These are phyloP conservation scores for Pasiphila rectangulata DNA, from an alignment of 2,888 invertebrate genomes.

Conservation along the genomic window DNA sequence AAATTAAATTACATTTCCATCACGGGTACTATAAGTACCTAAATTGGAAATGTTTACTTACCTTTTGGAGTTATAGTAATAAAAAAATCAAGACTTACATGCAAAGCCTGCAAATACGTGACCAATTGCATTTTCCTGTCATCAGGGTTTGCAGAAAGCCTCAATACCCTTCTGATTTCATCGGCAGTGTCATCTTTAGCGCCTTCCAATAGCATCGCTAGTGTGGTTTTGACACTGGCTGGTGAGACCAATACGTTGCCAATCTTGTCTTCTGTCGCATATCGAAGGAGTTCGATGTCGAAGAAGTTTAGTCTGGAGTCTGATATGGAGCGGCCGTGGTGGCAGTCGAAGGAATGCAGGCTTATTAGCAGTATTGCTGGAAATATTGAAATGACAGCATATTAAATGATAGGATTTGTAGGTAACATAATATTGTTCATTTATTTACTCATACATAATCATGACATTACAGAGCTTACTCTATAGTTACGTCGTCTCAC, in stretches of 20 bases:
- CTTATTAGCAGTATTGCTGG: conserved; percentile 44
- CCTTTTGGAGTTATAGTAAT: background rate
- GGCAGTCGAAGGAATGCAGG: conserved; percentile 45
- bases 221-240: conserved; percentile 82
- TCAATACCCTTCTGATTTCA: conserved; percentile 80
- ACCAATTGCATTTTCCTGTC: conserved; percentile 60
- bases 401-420: background rate
- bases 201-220: conserved; percentile 84
- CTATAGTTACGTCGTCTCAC: too few species aligned
- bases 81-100: conserved; percentile 42
- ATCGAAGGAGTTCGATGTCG: conserved; percentile 77
- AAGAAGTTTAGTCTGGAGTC: conserved; percentile 75
- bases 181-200: conserved; percentile 78
- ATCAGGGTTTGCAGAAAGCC: conserved; percentile 68
- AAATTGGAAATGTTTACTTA: too few species aligned
- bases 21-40: too few species aligned
- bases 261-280: conserved; percentile 53
- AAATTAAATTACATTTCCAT: too few species aligned
- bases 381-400: conserved; percentile 9
- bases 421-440: too few species aligned
- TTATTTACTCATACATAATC: too few species aligned
- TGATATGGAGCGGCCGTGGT: conserved; percentile 27
- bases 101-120: conserved; percentile 49
- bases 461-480: too few species aligned
- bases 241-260: conserved; percentile 85